These are phyloP conservation scores for Nebria brevicollis DNA, from an alignment of 2,888 invertebrate species.

Conservation along the genomic window DNA sequence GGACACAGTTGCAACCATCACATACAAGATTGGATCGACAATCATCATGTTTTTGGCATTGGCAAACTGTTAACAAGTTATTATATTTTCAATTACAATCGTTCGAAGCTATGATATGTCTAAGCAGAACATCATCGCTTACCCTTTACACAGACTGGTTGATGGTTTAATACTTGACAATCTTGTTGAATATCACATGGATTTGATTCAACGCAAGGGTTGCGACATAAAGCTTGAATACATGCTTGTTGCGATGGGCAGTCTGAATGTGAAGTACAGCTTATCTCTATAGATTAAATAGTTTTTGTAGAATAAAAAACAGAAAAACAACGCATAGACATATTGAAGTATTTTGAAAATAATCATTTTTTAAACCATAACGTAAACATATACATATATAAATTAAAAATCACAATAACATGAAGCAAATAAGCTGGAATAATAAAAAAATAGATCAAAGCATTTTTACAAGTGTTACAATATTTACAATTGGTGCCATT, in stretches of 20 bases:
- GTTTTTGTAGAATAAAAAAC: constrained; percentile 4
- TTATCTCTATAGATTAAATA: constrained; percentile 70
- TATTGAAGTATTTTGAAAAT: neutral
- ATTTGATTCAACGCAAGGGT: constrained; percentile 80
- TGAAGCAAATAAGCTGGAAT: constrained; percentile 41
- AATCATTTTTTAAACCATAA: neutral
- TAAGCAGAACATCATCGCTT: constrained; percentile 50
- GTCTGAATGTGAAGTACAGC: constrained; percentile 82
- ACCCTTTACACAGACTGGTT: constrained; percentile 86
- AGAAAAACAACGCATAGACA: neutral
- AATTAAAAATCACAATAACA: constrained; percentile 4
- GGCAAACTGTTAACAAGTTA: constrained; percentile 68
- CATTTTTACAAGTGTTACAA: constrained; percentile 16
- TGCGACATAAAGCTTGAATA: constrained; percentile 79
- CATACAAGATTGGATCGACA: constrained; percentile 72
- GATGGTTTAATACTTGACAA: constrained; percentile 84
- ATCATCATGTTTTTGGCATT: constrained; percentile 76
- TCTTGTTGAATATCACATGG: constrained; percentile 81
- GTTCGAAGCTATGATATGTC: neutral
- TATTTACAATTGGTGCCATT: constrained; percentile 37
- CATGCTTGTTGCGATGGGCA: constrained; percentile 84
- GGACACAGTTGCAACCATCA: constrained; percentile 76
- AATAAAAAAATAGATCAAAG: constrained; percentile 22
- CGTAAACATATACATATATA: neutral
- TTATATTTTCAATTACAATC: constrained; percentile 23